Percentiles rank a stretch among this genome's conserved stretches.
Conservation (phyloP, 2,113 vertebrate genomes). For the Oostethus manadensis region DNA sequence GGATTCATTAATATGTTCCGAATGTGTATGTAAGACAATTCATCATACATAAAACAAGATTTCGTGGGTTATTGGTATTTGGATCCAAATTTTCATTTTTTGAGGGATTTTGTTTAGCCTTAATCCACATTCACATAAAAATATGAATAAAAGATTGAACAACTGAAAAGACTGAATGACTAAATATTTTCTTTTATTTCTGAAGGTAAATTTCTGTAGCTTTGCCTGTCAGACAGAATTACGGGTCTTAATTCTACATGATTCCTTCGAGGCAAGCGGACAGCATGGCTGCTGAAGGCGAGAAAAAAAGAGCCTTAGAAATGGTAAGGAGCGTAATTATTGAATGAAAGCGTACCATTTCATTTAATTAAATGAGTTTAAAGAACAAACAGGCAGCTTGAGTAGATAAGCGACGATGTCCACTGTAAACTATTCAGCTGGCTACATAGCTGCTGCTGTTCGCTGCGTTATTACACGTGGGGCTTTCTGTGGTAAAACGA, state of each 20-base stretch:
- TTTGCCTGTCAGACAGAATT: background rate
- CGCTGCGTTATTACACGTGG: background rate
- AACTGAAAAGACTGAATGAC: too few relatives aligned
- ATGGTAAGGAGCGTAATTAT: slow-evolving; percentile 60
- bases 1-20: too few relatives aligned
- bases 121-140: too few relatives aligned
- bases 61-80: too few relatives aligned
- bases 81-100: too few relatives aligned
- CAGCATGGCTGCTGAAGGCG: slow-evolving; percentile 70
- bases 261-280: slow-evolving; percentile 32
- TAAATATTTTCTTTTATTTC: background rate
- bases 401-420: background rate
- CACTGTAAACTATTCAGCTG: slow-evolving; percentile 27
- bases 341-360: background rate
- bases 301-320: slow-evolving; percentile 69
- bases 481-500: background rate
- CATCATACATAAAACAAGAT: too few relatives aligned
- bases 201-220: background rate
- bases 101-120: too few relatives aligned
- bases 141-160: background rate
- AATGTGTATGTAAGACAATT: too few relatives aligned
- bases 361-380: background rate
- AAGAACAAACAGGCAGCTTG: background rate
- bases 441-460: background rate
- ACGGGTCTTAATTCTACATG: accelerated